Conservation (phyloP, 2,797 vertebrate species). For the Paedocypris micromegethes region DNA sequence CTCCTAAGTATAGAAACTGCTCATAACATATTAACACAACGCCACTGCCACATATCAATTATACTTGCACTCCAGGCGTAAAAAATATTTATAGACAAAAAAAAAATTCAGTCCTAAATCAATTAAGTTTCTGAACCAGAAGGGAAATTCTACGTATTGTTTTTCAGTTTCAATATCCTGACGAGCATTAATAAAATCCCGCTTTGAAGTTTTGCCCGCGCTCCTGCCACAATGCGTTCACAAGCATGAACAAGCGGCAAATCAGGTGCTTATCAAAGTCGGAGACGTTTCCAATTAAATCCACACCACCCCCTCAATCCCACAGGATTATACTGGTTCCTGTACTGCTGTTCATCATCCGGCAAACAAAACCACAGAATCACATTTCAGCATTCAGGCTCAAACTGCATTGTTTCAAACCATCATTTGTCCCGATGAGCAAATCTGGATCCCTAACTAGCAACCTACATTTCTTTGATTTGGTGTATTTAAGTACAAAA, state of each 20-base stretch:
- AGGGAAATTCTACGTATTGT: constrained; percentile 27
- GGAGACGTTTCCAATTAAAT: constrained; percentile 36
- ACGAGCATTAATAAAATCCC: constrained; percentile 26
- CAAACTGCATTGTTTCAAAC: background rate
- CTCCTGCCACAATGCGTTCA: constrained; percentile 21
- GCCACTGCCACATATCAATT: no score
- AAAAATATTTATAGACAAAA: no score
- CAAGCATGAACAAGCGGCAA: constrained; percentile 35
- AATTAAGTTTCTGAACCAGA: constrained; percentile 23
- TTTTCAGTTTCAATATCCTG: constrained; percentile 35
- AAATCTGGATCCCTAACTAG: no score
- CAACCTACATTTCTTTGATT: no score
- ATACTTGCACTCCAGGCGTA: no score
- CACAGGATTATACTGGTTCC: constrained; percentile 21
- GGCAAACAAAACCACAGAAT: background rate
- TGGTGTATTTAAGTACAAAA: no score
- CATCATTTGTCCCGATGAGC: background rate
- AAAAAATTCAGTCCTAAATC: background rate
- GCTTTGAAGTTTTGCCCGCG: constrained; percentile 31
- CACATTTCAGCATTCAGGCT: background rate
- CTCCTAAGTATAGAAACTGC: no score
- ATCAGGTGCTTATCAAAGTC: constrained; percentile 35
- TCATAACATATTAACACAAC: no score
- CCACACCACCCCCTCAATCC: constrained; percentile 3
- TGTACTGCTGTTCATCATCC: background rate